Percentiles rank a stretch among this genome's conserved stretches.
Conservation (phyloP, 2,113 vertebrate genomes). For the Perca schrenkii region DNA sequence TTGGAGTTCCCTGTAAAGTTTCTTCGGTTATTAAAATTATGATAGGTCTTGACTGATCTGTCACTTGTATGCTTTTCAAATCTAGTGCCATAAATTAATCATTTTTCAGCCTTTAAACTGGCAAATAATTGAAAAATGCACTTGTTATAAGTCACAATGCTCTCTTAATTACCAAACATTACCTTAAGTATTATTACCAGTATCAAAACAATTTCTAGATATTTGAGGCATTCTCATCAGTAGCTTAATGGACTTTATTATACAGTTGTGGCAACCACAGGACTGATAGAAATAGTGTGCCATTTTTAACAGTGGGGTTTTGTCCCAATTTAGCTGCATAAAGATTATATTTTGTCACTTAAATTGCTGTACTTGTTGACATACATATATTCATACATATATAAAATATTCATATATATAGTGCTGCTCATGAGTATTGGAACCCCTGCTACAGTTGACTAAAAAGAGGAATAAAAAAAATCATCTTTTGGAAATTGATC, state of each 20-base stretch:
- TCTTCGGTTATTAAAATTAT: not conserved
- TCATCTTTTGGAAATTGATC: too few relatives aligned
- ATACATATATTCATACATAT: too few relatives aligned
- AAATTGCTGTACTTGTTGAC: not conserved
- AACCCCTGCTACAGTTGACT: too few relatives aligned
- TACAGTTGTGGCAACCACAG: not conserved
- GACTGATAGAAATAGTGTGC: not conserved
- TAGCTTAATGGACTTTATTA: not conserved
- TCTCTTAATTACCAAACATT: not conserved
- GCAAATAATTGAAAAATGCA: not conserved
- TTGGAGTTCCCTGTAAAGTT: too few relatives aligned
- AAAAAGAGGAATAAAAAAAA: too few relatives aligned
- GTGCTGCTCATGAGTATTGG: too few relatives aligned
- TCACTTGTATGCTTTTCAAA: not conserved
- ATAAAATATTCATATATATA: too few relatives aligned
- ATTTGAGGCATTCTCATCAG: not conserved
- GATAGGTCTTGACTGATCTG: not conserved
- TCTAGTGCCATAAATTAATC: not conserved
- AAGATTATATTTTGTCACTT: not conserved
- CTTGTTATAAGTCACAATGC: not conserved
- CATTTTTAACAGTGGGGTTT: not conserved
- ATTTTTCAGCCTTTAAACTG: not conserved
- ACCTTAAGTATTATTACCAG: not conserved
- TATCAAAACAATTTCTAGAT: not conserved
- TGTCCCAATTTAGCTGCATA: not conserved